A percentile compares a stretch with the other conserved stretches of the same genome.
phyloP scores from a whole-genome alignment of 2,888 invertebrate species.

The Reticulitermes lucifugus region DNA sequence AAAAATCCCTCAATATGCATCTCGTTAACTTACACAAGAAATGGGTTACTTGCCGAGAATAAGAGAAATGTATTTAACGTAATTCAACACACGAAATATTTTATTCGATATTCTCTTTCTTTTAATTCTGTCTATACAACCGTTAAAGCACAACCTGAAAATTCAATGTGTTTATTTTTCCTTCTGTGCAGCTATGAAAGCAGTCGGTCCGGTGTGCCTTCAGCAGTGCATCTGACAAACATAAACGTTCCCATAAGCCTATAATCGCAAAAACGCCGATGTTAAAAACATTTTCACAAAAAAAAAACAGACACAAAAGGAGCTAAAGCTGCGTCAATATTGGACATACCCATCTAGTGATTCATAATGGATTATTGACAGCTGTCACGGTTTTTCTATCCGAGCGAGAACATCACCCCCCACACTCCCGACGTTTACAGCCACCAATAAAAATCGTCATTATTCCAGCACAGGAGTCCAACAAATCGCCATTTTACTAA shows the following conservation, averaged over 20 bases:
- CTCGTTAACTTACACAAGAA: no score
- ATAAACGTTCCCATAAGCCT: conserved; percentile 11
- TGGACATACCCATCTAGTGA: conserved; percentile 19
- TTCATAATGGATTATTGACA: conserved; percentile 43
- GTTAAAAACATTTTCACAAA: conserved; percentile 26
- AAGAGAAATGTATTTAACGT: no score
- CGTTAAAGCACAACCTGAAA: no score
- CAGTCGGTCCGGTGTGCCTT: neutral
- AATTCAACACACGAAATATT: no score
- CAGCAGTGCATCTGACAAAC: conserved; percentile 7
- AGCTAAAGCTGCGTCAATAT: conserved; percentile 22
- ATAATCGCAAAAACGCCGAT: conserved; percentile 28
- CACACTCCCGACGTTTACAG: neutral
- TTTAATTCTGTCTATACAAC: no score
- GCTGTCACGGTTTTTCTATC: conserved; percentile 38
- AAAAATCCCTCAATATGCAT: no score
- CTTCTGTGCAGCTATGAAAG: neutral
- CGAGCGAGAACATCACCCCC: neutral
- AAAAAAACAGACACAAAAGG: conserved; percentile 26
- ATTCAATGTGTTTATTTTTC: no score
- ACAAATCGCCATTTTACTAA: neutral
- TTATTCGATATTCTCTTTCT: no score
- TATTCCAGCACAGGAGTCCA: neutral
- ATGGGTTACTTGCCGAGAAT: no score
- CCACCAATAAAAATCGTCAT: conserved; percentile 11